Conservation (phyloP, 2,113 vertebrate genomes). For the human (Homo sapiens) region DNA sequence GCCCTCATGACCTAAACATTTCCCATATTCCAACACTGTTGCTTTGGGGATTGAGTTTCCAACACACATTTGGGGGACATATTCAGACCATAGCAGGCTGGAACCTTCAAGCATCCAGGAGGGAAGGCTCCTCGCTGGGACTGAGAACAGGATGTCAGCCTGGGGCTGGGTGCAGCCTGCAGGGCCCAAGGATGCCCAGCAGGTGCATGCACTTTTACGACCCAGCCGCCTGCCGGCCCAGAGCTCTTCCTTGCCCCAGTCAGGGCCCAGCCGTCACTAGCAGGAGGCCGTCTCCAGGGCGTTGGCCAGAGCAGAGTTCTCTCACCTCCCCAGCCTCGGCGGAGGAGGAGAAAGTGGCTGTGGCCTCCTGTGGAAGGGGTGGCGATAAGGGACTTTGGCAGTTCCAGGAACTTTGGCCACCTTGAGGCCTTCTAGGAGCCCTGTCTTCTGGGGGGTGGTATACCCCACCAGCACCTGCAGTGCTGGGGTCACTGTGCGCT, state of each 20-base stretch:
- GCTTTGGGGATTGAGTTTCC: neutral
- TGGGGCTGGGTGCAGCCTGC: neutral
- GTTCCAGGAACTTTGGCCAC: too few relatives aligned
- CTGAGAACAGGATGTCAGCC: neutral
- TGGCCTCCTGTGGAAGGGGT: neutral
- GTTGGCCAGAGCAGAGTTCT: too few relatives aligned
- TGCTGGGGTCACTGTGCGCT: neutral
- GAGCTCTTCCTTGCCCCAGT: neutral
- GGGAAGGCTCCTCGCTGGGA: neutral
- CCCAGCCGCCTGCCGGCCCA: neutral
- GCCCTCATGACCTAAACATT: neutral
- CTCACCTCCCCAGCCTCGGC: neutral
- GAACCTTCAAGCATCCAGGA: neutral
- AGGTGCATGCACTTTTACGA: neutral
- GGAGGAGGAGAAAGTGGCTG: neutral
- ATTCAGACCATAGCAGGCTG: neutral
- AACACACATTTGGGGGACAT: neutral
- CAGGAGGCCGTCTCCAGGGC: neutral
- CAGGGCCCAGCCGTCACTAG: neutral
- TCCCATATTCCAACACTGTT: neutral
- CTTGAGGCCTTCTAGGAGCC: neutral
- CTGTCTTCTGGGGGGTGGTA: neutral
- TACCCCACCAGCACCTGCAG: neutral
- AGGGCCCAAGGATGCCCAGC: neutral
- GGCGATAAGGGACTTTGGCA: neutral